These are phyloP conservation scores for Merluccius polli DNA, from an alignment of 2,797 vertebrate genomes.

Conservation along the genomic window DNA sequence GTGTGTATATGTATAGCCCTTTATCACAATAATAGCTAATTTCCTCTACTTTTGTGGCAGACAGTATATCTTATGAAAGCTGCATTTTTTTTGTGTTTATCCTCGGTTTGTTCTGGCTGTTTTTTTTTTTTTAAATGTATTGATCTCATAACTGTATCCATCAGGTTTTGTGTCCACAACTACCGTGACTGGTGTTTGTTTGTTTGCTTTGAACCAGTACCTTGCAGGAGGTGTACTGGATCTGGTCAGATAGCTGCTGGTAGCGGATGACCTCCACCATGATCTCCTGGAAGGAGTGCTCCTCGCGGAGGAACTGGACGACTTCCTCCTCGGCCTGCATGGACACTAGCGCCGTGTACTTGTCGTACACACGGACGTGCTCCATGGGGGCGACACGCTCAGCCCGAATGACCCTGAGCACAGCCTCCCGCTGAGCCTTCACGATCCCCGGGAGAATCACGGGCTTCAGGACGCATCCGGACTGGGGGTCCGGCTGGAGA, in stretches of 20 bases:
- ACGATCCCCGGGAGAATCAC: conserved; percentile 79
- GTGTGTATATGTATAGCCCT: neutral
- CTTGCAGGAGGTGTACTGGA: conserved; percentile 76
- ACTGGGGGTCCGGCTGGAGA: conserved; percentile 58
- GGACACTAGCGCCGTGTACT: conserved; percentile 76
- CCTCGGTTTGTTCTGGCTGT: neutral
- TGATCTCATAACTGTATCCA: neutral
- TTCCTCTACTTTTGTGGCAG: neutral
- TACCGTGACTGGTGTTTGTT: neutral
- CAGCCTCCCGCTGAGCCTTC: conserved; percentile 67
- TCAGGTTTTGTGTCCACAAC: neutral
- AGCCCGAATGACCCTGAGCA: conserved; percentile 65
- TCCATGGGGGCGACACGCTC: conserved; percentile 73
- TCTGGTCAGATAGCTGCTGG: conserved; percentile 76
- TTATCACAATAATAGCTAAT: neutral
- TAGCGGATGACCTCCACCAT: conserved; percentile 77
- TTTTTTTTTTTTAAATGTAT: neutral
- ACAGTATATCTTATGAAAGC: neutral
- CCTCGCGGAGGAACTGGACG: conserved; percentile 74
- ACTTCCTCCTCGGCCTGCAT: conserved; percentile 77
- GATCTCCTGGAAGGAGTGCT: conserved; percentile 77
- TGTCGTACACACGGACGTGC: conserved; percentile 78
- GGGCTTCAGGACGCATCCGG: conserved; percentile 71
- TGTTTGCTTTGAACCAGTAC: conserved; percentile 50
- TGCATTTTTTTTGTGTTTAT: neutral